Evolutionary conservation across 2,888 invertebrate species (phyloP).

Genomic region (Cinara cedri): DNA sequence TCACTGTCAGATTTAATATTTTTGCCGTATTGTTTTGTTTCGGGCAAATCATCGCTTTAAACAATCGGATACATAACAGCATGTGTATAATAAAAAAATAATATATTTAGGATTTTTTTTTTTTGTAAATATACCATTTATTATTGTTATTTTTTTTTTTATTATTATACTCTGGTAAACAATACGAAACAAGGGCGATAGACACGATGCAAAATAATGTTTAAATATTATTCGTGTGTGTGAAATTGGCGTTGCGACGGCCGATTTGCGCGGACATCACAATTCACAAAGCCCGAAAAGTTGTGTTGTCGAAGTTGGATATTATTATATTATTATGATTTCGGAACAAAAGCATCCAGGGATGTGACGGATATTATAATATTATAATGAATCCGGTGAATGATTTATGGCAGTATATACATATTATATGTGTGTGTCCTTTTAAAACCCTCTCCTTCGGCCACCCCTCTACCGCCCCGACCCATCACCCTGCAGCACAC

Average conservation of each 20-base stretch:
- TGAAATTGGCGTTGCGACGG: slow-evolving; percentile 28
- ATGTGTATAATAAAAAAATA: too few species aligned
- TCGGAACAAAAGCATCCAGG: slow-evolving; percentile 45
- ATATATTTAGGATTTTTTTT: not conserved
- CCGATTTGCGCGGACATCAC: too few species aligned
- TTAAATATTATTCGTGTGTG: slow-evolving; percentile 10
- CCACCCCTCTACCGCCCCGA: slow-evolving; percentile 26
- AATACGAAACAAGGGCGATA: not conserved
- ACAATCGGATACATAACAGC: too few species aligned
- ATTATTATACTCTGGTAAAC: slow-evolving; percentile 7
- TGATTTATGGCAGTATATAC: slow-evolving; percentile 45
- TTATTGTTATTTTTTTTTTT: not conserved
- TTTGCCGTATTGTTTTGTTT: too few species aligned
- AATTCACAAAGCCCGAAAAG: slow-evolving; percentile 22
- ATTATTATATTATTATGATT: not conserved
- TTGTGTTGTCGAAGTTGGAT: slow-evolving; percentile 21
- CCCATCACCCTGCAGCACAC: not conserved
- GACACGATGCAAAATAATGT: not conserved
- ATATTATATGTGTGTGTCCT: too few species aligned
- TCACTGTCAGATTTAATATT: too few species aligned
- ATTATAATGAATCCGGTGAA: slow-evolving; percentile 42
- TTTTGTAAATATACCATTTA: not conserved
- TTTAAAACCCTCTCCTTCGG: slow-evolving; percentile 3
- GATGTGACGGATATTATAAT: slow-evolving; percentile 45
- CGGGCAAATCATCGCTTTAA: too few species aligned